Evolutionary conservation across 2,888 invertebrate species (phyloP).

Genomic region (Himalopsyche tibetana): DNA sequence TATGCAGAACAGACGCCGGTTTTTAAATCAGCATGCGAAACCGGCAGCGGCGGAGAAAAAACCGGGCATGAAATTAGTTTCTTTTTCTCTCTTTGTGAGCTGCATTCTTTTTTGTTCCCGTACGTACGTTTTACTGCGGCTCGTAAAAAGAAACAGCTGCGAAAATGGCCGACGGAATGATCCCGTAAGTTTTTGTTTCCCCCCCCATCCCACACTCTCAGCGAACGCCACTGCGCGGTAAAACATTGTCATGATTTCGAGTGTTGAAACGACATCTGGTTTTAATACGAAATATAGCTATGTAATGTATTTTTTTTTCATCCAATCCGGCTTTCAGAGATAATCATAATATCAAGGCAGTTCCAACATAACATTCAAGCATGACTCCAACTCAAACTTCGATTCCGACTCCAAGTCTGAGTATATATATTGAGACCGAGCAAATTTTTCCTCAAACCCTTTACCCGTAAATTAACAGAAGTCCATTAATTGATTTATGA

Average conservation of each 20-base stretch:
- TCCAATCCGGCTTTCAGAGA: too few relatives aligned
- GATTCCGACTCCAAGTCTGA: too few relatives aligned
- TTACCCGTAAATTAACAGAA: too few relatives aligned
- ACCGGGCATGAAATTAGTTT: conserved; percentile 6
- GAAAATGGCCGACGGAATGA: conserved; percentile 45
- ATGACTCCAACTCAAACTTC: too few relatives aligned
- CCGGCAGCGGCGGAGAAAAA: conserved; percentile 11
- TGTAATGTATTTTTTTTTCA: too few relatives aligned
- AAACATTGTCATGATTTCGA: conserved; percentile 45
- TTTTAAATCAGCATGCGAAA: conserved; percentile 28
- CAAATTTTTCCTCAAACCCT: too few relatives aligned
- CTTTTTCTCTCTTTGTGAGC: conserved; percentile 17
- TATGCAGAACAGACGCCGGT: background rate
- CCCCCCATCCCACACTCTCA: background rate
- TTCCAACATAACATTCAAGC: too few relatives aligned
- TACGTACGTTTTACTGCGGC: conserved; percentile 52
- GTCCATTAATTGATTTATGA: too few relatives aligned
- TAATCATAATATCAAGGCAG: too few relatives aligned
- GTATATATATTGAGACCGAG: too few relatives aligned
- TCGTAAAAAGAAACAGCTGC: conserved; percentile 63
- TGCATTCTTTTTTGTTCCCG: conserved; percentile 25
- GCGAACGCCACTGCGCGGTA: conserved; percentile 37
- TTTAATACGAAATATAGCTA: too few relatives aligned
- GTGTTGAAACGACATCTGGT: background rate
- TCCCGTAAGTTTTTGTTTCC: conserved; percentile 64